phyloP scores from a whole-genome alignment of 2,888 invertebrate species.

The Scrobipalpa atriplicella region DNA sequence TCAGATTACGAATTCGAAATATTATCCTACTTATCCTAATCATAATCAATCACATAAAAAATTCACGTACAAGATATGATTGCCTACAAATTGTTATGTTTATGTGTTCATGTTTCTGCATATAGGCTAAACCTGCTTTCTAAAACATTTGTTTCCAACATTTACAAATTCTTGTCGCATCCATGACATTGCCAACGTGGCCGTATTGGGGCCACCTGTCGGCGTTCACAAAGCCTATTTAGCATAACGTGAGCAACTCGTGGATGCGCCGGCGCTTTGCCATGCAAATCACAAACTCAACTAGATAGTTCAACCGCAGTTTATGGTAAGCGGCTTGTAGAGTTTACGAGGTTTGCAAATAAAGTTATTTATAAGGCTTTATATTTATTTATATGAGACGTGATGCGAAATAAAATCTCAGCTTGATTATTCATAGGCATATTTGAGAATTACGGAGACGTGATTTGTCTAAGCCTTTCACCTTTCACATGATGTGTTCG shows the following conservation, averaged over 20 bases:
- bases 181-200: slow-evolving; percentile 27
- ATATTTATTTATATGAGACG: neutral
- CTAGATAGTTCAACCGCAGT: slow-evolving; percentile 5
- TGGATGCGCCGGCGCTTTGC: slow-evolving; percentile 34
- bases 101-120: no score
- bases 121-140: slow-evolving; percentile 13
- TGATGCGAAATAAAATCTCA: slow-evolving; percentile 2
- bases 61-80: no score
- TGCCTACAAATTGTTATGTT: no score
- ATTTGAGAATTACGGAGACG: neutral
- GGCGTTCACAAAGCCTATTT: slow-evolving; percentile 39
- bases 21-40: no score
- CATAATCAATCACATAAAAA: no score
- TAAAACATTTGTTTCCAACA: slow-evolving; percentile 20
- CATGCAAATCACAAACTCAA: slow-evolving; percentile 36
- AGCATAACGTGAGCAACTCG: slow-evolving; percentile 34
- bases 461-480: no score
- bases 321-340: slow-evolving; percentile 16
- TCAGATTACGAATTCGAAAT: no score
- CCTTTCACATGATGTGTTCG: no score
- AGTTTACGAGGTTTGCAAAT: slow-evolving; percentile 21
- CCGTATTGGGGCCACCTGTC: slow-evolving; percentile 40
- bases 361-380: slow-evolving; percentile 16
- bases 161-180: slow-evolving; percentile 36
- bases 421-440: slow-evolving; percentile 1